Base-by-base conservation (phyloP, 2,113 vertebrate genomes). In the Melanerpes aurifrons region DNA sequence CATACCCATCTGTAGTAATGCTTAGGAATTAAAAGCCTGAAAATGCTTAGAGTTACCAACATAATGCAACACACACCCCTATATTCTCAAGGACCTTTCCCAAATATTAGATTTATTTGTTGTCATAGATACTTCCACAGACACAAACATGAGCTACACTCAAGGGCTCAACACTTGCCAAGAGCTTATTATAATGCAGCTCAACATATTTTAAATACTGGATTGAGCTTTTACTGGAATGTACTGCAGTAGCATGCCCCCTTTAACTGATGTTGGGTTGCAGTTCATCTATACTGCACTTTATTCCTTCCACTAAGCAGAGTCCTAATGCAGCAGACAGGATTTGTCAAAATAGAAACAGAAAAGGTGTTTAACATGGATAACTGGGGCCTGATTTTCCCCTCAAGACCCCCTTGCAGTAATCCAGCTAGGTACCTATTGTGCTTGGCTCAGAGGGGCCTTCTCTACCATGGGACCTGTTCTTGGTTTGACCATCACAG, bases 81-180 rank as follows among this genome's bases (percentile, higher is more conserved):
- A 43, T 71, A 47, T n/a, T 88, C 83, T 87, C 92, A 92, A 84
- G 92, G 77, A 82, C 69, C 40, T 67, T 86, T 92, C 67, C 69
- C 80, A 72, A 83, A 69, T 24, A 31, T 29, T 4, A 47, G 58
- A 68, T 86, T 66, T 86, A 68, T 84, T 86, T 94, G 93, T 95
- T 95, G 93, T 90, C 93, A 96, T 83, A 94, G 96, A 92, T 84
- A 95, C 90, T 91, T 35, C 25, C 50, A 35, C 48, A 90, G 82
- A 84, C 82, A 68, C 88, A 93, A 90, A 75, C 90, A 86, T 50
- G 40, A 58, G n/a, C 20, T 35, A 29, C 32, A 50, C 69, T 61
- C 76, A 88, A 83, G 69, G 82, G 59, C 80, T 90, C 47, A 9
- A 9, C 57, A 31, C 72, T 92, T 74, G 79, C 90, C 93, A 95